Evolutionary conservation across 1,140 invertebrate genomes (phyloP).

Genomic region (Whitmania pigra): DNA sequence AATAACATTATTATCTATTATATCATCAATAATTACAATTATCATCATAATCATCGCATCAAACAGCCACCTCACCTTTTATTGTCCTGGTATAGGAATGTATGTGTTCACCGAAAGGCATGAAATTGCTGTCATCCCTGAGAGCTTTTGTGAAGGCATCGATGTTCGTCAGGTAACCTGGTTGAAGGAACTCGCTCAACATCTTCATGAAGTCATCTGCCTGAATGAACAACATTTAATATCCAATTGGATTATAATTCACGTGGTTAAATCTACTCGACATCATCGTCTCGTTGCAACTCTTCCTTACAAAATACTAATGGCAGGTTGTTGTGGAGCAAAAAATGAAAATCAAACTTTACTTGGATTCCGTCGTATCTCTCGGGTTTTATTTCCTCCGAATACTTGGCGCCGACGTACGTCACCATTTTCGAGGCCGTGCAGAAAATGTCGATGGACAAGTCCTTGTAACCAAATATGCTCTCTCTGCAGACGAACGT

Average conservation of each 20-base stretch:
- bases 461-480: slow-evolving; percentile 80
- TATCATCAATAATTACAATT: too few relatives aligned
- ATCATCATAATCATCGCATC: not conserved
- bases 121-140: slow-evolving; percentile 57
- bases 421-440: slow-evolving; percentile 64
- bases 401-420: slow-evolving; percentile 55
- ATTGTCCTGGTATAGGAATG: slow-evolving; percentile 45
- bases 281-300: too few relatives aligned
- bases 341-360: too few relatives aligned
- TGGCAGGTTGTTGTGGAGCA: too few relatives aligned
- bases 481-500: slow-evolving; percentile 50
- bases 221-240: slow-evolving; percentile 36
- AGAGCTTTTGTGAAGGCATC: slow-evolving; percentile 56
- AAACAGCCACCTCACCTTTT: not conserved
- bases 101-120: slow-evolving; percentile 56
- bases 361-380: slow-evolving; percentile 41
- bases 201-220: slow-evolving; percentile 67
- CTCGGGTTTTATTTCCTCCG: slow-evolving; percentile 49
- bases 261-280: too few relatives aligned
- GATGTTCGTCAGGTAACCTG: slow-evolving; percentile 53
- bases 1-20: too few relatives aligned
- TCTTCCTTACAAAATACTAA: too few relatives aligned
- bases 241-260: too few relatives aligned
- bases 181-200: slow-evolving; percentile 47
- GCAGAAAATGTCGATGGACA: slow-evolving; percentile 67